A percentile compares a stretch with the other conserved stretches of the same genome.
These are phyloP conservation scores for Rhynchophorus ferrugineus DNA, from an alignment of 1,140 invertebrate genomes.

Conservation along the genomic window DNA sequence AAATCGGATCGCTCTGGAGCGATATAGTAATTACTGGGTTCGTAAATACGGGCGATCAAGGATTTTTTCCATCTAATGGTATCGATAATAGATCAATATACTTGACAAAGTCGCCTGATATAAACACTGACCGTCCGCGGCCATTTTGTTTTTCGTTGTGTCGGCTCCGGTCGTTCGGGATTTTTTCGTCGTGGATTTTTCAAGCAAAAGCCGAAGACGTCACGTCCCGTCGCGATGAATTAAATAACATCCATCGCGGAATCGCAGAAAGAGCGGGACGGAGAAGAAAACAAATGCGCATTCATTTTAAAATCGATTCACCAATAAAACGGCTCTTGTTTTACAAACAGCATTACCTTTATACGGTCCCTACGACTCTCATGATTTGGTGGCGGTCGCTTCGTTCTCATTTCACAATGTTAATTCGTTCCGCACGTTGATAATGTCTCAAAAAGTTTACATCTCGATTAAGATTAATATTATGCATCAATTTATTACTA, in stretches of 20 bases:
- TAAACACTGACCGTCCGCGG: conserved; percentile 11
- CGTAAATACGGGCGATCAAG: too few relatives aligned
- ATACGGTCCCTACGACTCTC: conserved; percentile 6
- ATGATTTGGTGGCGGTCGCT: not conserved
- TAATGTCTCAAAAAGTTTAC: too few relatives aligned
- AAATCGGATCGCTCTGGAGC: not conserved
- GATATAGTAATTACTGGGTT: not conserved
- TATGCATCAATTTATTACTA: too few relatives aligned
- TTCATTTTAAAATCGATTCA: conserved; percentile 19
- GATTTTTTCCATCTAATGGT: too few relatives aligned
- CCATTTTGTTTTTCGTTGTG: conserved; percentile 18
- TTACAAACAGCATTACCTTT: conserved; percentile 18
- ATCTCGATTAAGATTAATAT: too few relatives aligned
- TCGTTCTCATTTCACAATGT: conserved; percentile 1
- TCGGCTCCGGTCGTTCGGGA: too few relatives aligned
- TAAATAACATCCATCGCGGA: conserved; percentile 6
- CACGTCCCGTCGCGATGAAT: conserved; percentile 2
- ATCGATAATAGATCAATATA: not conserved
- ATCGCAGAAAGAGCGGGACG: conserved; percentile 11
- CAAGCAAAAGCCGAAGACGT: too few relatives aligned
- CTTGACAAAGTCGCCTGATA: conserved; percentile 6
- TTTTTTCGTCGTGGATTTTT: too few relatives aligned
- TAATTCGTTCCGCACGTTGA: too few relatives aligned
- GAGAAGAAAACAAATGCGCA: conserved; percentile 20
- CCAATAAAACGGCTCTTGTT: conserved; percentile 19